Base-by-base conservation (phyloP, 1,140 invertebrate species). In the Pseudomyrmex gracilis region DNA sequence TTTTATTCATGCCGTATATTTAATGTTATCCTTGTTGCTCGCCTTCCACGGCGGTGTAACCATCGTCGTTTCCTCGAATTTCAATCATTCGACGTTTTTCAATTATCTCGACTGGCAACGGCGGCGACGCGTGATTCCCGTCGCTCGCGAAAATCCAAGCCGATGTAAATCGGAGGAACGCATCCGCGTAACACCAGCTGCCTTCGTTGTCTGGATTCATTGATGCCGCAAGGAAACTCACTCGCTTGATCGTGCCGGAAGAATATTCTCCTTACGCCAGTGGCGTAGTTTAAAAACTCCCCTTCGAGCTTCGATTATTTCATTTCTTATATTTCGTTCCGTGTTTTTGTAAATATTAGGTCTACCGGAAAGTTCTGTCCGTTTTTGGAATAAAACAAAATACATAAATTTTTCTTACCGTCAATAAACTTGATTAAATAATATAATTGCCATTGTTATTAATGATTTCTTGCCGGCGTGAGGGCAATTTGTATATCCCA, bases 31-130 rank as follows among this genome's bases (percentile, higher is more conserved):
- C 34, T n/a, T n/a, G 22, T n/a, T n/a, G 22, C 24, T 77, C 45
- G 49, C 34, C 13, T 67, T 55, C 24, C 1, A 10, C n/a, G 47
- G n/a, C n/a, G 47, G 12, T 17, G 7, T 12, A 17, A 55, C 12
- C 15, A 63, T 55, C 45, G 20, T 61, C 57, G 45, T 9, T 61
- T 15, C 47, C 24, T 55, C 49, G 74, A 78, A 78, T 78, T 78
- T 70, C 64, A 78, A 58, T 78, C 64, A 24, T 45, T n/a, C 53
- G 51, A 78, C 64, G 10, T 78, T 78, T 70, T 70, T 60, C 63
- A 70, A 78, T 70, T 68, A 78, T 70, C 51, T 70, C 51, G 17
- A 34, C 58, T 22, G n/a, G 10, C 60, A 17, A 24, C 60, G 12
- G 15, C 17, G 71, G 22, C n/a, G 57, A 63, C 49, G 61, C 24